Evolutionary conservation across 2,797 vertebrate genomes (phyloP), one percentile per base, ranked within the genome.

Genomic region (Sebastes aleutianus): DNA sequence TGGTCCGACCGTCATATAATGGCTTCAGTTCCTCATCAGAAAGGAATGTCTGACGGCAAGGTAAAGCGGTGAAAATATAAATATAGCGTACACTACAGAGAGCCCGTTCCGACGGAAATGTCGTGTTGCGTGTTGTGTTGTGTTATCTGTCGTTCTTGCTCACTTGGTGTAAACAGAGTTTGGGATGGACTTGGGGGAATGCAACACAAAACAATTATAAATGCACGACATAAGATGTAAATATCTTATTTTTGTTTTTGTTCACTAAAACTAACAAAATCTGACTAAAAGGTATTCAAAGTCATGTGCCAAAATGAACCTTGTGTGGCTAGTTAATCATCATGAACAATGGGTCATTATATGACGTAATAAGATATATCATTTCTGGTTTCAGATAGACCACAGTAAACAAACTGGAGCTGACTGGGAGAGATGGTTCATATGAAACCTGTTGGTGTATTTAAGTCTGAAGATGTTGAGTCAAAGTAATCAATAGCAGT

Each of bases 261-360:
- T 43, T 43, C 18, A 20, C 47, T 53, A 53, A 53, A 53, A 20
- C 7, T 20, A 53, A 53, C 47, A 53, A 53, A 53, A 53, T 34
- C 6, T 63, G 9, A 31, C 27, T n/a, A 31, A 31, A 62, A 31
- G 4, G 3, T 12, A 57, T 50, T 50, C n/a, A 57, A 14, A 57
- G 24, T 16, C 70, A 36, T 32, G 54, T 8, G 31, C 53, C 22
- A 11, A 5, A 20, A 13, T 18, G 16, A 27, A 13, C 3, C 31
- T 43, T 6, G 56, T 39, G 24, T 29, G 43, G 10, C 3, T 34
- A 13, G 61, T n/a, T 9, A 5, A 7, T 69, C 59, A 62, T 39
- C 16, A 8, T 14, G 79, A 73, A 79, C 88, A 84, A 84, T 87
- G 27, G 84, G 26, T 86, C 75, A 82, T 85, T 78, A 75, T 63